Evolutionary conservation across 2,888 invertebrate genomes (phyloP).

Genomic region (Bellardia bayeri): DNA sequence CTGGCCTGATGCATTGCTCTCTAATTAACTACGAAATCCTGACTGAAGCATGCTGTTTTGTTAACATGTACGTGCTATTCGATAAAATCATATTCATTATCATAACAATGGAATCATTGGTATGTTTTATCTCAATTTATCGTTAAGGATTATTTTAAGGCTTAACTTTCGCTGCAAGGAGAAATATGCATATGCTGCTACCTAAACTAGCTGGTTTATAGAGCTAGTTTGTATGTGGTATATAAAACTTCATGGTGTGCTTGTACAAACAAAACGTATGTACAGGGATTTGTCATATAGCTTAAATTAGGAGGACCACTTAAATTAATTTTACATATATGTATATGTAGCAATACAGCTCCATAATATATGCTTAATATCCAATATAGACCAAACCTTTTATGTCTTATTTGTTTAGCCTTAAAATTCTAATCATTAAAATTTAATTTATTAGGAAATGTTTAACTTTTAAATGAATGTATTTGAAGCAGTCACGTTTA

Average conservation of each 20-base stretch:
- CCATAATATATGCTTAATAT: too few relatives aligned
- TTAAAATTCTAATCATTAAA: too few relatives aligned
- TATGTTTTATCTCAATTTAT: conserved; percentile 40
- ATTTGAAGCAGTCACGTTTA: too few relatives aligned
- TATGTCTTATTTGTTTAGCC: too few relatives aligned
- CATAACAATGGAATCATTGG: conserved; percentile 31
- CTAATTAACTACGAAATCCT: neutral
- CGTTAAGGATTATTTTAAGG: conserved; percentile 37
- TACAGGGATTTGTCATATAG: conserved; percentile 13
- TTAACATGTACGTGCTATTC: neutral
- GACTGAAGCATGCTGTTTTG: neutral
- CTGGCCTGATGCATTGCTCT: neutral
- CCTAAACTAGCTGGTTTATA: neutral
- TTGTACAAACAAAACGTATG: neutral
- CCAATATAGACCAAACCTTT: too few relatives aligned
- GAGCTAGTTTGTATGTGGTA: neutral
- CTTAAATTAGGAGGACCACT: neutral
- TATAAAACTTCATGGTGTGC: neutral
- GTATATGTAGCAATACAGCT: too few relatives aligned
- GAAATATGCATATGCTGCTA: neutral
- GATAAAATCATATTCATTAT: conserved; percentile 41
- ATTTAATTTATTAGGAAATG: too few relatives aligned
- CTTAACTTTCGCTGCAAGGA: neutral
- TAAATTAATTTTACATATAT: neutral
- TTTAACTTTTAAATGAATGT: too few relatives aligned